Conservation (phyloP, 2,888 invertebrate genomes). For the Tipula helvola region DNA sequence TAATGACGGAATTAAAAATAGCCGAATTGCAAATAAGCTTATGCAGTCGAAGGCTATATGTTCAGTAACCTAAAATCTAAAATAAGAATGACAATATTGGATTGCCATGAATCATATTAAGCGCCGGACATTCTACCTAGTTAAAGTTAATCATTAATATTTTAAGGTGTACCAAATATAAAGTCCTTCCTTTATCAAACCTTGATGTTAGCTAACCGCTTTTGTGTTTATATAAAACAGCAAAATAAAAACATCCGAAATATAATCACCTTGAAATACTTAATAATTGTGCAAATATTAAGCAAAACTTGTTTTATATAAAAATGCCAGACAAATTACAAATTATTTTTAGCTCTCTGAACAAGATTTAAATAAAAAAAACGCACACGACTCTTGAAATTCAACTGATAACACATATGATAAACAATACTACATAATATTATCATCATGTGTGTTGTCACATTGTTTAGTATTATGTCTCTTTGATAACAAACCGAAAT, state of each 20-base stretch:
- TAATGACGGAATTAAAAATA: background rate
- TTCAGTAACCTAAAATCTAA: background rate
- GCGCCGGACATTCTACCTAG: background rate
- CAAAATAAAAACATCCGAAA: background rate
- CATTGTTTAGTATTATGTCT: background rate
- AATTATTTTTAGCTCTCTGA: background rate
- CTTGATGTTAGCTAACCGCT: background rate
- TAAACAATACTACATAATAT: background rate
- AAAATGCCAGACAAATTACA: background rate
- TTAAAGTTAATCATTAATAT: background rate
- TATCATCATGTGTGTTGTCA: background rate
- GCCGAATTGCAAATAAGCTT: background rate
- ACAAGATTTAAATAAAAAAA: background rate
- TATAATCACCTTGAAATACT: background rate
- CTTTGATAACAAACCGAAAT: background rate
- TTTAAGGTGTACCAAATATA: background rate
- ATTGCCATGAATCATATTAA: too few relatives aligned
- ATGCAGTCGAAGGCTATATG: background rate
- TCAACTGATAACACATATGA: background rate
- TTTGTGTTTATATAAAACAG: background rate
- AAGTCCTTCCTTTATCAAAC: background rate
- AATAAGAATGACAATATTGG: background rate
- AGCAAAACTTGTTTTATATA: background rate
- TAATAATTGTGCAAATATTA: background rate
- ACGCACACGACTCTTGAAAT: background rate